A percentile compares a stretch with the other conserved stretches of the same genome.
These are phyloP conservation scores for Neosilurus mollespiculum DNA, from an alignment of 2,797 vertebrate genomes.

Conservation along the genomic window DNA sequence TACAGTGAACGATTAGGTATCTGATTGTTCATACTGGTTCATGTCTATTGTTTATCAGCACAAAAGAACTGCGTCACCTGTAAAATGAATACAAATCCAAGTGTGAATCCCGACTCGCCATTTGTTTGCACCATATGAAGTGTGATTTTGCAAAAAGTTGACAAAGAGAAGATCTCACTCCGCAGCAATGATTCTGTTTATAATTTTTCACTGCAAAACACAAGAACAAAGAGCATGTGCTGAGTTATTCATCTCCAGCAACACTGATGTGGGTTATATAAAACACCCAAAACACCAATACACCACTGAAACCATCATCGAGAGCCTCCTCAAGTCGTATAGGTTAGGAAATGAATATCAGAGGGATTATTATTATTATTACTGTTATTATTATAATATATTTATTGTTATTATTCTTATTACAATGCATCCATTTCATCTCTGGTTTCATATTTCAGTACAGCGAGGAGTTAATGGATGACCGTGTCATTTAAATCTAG, in stretches of 20 bases:
- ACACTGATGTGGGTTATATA: neutral
- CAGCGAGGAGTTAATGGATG: too few species aligned
- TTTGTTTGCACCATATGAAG: neutral
- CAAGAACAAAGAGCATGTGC: neutral
- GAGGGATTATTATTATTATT: neutral
- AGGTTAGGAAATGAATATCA: neutral
- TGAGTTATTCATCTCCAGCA: neutral
- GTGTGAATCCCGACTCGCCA: neutral
- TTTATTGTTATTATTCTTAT: neutral
- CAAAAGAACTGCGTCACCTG: neutral
- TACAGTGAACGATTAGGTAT: neutral
- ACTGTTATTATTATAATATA: neutral
- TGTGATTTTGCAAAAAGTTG: neutral
- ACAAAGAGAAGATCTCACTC: neutral
- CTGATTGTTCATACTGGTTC: neutral
- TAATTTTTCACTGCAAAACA: neutral
- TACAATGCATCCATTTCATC: neutral
- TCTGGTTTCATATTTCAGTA: neutral
- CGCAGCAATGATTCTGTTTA: neutral
- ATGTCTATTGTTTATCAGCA: conserved; percentile 10
- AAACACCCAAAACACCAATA: neutral
- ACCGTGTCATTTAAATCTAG: neutral
- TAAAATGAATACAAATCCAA: neutral
- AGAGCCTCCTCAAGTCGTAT: neutral
- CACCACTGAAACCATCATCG: neutral